Conservation (phyloP, 2,797 vertebrate species). For the Onychomys leucogaster region DNA sequence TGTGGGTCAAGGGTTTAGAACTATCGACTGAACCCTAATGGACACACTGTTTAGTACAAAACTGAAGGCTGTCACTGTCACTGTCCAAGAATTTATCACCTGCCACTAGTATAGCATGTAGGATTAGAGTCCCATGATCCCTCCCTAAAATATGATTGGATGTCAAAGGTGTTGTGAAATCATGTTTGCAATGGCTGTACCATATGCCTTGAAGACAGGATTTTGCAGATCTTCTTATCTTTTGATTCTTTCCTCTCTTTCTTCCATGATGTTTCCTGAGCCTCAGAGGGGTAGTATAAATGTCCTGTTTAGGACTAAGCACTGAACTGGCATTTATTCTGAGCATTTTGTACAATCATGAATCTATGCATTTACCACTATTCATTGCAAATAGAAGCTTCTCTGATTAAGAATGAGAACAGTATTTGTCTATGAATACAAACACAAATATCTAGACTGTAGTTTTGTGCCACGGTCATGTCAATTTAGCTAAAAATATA, state of each 20-base stretch:
- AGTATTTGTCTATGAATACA: neutral
- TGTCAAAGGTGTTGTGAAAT: neutral
- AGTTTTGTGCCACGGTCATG: neutral
- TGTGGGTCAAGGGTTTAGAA: neutral
- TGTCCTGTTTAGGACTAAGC: neutral
- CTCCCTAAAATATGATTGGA: neutral
- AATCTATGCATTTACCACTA: neutral
- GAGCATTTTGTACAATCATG: neutral
- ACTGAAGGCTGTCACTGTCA: neutral
- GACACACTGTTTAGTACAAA: neutral
- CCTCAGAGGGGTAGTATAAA: neutral
- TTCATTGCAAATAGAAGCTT: neutral
- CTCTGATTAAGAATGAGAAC: neutral
- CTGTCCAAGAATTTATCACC: neutral
- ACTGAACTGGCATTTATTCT: neutral
- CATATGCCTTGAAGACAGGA: neutral
- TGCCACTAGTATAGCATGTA: neutral
- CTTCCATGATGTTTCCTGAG: neutral
- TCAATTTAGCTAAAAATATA: neutral
- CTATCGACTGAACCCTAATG: neutral
- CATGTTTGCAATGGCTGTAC: neutral
- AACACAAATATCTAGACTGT: neutral
- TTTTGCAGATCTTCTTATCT: neutral
- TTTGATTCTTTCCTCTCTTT: neutral
- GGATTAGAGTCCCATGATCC: too few species aligned